Conservation (phyloP, 2,113 vertebrate species). For the Empidonax alnorum region DNA sequence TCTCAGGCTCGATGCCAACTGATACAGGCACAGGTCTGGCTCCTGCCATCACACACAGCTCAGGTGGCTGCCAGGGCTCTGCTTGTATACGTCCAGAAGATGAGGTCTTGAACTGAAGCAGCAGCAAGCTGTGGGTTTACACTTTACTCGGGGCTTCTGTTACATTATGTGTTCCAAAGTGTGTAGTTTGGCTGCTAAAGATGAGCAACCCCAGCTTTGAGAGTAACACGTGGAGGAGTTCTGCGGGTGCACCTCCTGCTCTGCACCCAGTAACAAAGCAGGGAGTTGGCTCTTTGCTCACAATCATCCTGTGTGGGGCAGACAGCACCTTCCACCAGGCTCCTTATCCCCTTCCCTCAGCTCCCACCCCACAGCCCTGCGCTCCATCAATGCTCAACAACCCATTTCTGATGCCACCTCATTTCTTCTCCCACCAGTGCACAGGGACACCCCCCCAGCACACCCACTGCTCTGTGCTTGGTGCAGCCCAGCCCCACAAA, state of each 20-base stretch:
- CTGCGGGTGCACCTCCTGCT: background rate
- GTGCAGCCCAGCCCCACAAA: background rate
- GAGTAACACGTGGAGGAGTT: background rate
- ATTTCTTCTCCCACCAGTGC: background rate
- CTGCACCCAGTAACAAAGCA: background rate
- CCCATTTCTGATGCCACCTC: background rate
- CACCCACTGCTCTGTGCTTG: background rate
- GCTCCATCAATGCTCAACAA: accelerated
- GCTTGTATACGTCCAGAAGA: background rate
- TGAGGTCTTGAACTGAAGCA: background rate
- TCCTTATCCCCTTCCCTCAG: background rate
- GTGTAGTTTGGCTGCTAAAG: background rate
- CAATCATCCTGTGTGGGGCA: background rate
- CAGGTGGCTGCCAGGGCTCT: background rate
- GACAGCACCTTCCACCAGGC: background rate
- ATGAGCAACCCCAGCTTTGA: background rate
- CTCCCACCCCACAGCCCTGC: accelerated
- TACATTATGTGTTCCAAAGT: accelerated
- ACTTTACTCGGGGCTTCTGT: background rate
- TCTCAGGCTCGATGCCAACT: background rate
- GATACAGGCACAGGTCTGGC: background rate
- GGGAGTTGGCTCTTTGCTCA: background rate
- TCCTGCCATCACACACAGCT: background rate
- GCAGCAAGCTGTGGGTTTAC: background rate
- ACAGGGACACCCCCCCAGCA: background rate